phyloP scores from a whole-genome alignment of 92 coral and sea anemone species.

The Phenganax marumi region DNA sequence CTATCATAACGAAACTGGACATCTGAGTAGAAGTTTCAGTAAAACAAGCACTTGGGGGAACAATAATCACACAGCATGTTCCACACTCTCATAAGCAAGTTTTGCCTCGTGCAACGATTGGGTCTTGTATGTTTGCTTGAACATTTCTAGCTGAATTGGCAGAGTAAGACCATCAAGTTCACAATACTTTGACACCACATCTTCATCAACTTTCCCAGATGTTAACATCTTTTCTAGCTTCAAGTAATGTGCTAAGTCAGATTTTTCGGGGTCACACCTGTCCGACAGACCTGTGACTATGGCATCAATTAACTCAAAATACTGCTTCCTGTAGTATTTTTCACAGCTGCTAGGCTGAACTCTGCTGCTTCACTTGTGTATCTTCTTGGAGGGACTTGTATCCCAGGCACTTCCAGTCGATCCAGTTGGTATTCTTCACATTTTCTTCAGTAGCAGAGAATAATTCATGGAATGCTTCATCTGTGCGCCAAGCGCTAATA shows the following conservation, averaged over 20 bases:
- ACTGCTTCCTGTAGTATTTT: conserved; percentile 12
- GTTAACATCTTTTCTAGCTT: conserved; percentile 30
- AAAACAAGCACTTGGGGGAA: too few species aligned
- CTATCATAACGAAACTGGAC: too few species aligned
- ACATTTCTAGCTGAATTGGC: too few species aligned
- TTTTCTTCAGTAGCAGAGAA: neutral
- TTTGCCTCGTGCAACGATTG: too few species aligned
- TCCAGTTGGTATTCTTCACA: conserved; percentile 18
- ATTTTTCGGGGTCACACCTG: neutral
- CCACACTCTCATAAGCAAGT: too few species aligned
- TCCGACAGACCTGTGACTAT: neutral
- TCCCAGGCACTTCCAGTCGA: conserved; percentile 28
- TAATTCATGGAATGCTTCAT: neutral
- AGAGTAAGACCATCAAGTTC: neutral
- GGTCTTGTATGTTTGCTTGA: too few species aligned
- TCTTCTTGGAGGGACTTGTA: conserved; percentile 3
- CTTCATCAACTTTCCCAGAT: conserved; percentile 4
- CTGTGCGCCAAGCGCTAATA: neutral
- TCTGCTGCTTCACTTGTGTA: conserved; percentile 18
- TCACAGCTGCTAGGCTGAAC: neutral
- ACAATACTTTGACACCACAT: neutral
- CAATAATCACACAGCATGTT: too few species aligned
- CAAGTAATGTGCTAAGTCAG: conserved; percentile 22
- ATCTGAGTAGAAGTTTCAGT: too few species aligned
- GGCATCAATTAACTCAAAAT: neutral